These are phyloP conservation scores for Aphelenchoides fujianensis DNA, from an alignment of 1,140 invertebrate species.

Conservation along the genomic window DNA sequence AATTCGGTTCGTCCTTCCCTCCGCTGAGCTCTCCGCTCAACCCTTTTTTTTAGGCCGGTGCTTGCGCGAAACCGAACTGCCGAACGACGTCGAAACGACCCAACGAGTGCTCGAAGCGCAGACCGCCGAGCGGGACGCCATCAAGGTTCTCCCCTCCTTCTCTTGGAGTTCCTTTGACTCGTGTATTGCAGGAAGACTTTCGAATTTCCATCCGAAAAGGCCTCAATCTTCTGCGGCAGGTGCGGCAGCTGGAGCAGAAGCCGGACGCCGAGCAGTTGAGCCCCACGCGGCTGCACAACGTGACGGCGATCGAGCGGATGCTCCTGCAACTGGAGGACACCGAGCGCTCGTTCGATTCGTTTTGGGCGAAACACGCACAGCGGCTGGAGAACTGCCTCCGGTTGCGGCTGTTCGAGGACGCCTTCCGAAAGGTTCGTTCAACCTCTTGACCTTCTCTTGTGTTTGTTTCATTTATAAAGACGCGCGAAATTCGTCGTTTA, in stretches of 20 bases:
- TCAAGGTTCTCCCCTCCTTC: constrained; percentile 51
- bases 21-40: too few species aligned
- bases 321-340: constrained; percentile 91
- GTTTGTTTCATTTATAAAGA: too few species aligned
- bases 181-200: constrained; percentile 59
- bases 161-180: background rate
- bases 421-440: constrained; percentile 73
- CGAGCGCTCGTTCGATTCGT: constrained; percentile 84
- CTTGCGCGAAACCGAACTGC: constrained; percentile 75
- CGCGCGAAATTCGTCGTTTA: too few species aligned
- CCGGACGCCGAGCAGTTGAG: constrained; percentile 59
- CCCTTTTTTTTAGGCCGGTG: too few species aligned
- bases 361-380: constrained; percentile 83
- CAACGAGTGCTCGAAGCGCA: constrained; percentile 71
- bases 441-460: too few species aligned
- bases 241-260: constrained; percentile 59
- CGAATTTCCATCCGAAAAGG: constrained; percentile 56
- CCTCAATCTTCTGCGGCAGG: constrained; percentile 63
- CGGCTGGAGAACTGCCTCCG: constrained; percentile 82
- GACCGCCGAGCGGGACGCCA: constrained; percentile 63
- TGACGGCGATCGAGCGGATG: constrained; percentile 84
- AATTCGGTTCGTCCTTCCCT: too few species aligned
- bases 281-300: constrained; percentile 76
- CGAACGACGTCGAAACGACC: constrained; percentile 76
- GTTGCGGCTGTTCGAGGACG: constrained; percentile 81